A percentile compares a stretch with the other conserved stretches of the same genome.
Evolutionary conservation across 2,113 vertebrate species (phyloP).

Genomic region (Lamprologus callipterus): DNA sequence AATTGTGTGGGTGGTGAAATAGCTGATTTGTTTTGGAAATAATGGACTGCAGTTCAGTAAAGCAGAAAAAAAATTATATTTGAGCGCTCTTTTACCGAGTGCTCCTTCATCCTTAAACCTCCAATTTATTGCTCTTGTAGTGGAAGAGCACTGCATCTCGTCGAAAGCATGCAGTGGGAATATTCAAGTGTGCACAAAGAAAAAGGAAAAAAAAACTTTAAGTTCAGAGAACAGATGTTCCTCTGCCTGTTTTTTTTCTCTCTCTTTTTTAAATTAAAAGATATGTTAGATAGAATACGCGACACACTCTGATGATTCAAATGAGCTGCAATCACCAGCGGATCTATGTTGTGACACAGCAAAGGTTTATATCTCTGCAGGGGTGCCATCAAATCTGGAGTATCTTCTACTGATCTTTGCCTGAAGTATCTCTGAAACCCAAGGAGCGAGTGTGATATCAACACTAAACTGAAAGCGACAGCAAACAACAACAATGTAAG

Average conservation of each 20-base stretch:
- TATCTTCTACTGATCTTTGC: neutral
- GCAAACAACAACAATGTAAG: neutral
- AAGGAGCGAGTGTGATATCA: neutral
- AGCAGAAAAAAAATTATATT: neutral
- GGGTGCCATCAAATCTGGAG: constrained; percentile 42
- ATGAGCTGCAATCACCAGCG: constrained; percentile 5
- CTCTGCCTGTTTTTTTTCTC: neutral
- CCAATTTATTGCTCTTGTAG: neutral
- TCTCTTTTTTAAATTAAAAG: neutral
- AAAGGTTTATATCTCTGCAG: constrained; percentile 33
- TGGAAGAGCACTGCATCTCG: neutral
- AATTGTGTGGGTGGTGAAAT: constrained; percentile 43
- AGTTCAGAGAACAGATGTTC: neutral
- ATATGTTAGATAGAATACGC: neutral
- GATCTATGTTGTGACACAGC: constrained; percentile 30
- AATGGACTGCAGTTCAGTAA: constrained; percentile 12
- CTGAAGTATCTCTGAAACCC: neutral
- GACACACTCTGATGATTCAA: constrained; percentile 4
- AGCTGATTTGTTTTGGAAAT: constrained; percentile 28
- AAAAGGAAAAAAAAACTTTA: neutral
- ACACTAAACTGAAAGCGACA: neutral
- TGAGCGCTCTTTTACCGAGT: neutral
- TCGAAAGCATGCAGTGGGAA: neutral
- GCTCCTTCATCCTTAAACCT: neutral
- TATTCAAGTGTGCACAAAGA: neutral